These are phyloP conservation scores for Pithecia hirsuta DNA, from an alignment of 2,797 vertebrate species.

Conservation along the genomic window DNA sequence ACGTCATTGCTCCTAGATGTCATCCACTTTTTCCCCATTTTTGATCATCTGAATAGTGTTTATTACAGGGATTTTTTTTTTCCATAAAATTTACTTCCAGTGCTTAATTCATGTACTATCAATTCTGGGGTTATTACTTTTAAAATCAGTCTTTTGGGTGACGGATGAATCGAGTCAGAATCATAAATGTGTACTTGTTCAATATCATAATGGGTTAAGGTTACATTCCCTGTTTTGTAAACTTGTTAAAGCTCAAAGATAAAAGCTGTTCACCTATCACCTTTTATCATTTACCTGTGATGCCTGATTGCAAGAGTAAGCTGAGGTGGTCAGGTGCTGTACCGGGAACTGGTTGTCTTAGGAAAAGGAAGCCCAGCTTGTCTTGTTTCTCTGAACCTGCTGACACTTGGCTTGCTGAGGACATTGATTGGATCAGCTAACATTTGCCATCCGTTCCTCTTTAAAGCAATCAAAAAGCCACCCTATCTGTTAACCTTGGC, in stretches of 20 bases:
- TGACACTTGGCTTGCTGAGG: not conserved
- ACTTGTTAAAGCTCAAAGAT: not conserved
- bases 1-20: not conserved
- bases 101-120: not conserved
- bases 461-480: not conserved
- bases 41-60: not conserved
- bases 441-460: not conserved
- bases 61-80: not conserved
- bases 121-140: not conserved
- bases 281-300: too few relatives aligned
- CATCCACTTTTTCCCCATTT: not conserved
- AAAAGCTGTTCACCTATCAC: not conserved
- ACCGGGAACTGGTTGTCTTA: not conserved
- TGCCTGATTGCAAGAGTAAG: not conserved
- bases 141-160: not conserved
- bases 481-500: not conserved
- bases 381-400: not conserved
- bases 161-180: not conserved
- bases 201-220: not conserved
- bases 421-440: not conserved
- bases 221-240: not conserved
- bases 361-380: not conserved
- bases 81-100: not conserved
- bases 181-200: not conserved
- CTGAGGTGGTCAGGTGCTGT: not conserved